Conservation (phyloP, 2,797 vertebrate species). For the Podargus strigoides region DNA sequence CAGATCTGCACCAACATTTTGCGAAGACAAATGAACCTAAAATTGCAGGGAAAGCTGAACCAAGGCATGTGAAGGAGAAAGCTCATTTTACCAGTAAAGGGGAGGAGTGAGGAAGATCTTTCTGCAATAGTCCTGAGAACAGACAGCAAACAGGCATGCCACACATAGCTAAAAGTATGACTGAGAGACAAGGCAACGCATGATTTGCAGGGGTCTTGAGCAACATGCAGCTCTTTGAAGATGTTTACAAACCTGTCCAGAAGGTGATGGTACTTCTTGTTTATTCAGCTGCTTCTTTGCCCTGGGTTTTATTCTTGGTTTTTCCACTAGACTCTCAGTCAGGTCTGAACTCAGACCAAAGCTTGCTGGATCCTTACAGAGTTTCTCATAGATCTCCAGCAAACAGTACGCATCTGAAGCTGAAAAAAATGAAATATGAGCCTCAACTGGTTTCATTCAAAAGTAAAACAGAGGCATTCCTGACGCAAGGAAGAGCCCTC, state of each 20-base stretch:
- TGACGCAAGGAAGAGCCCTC: neutral
- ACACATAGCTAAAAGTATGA: neutral
- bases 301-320: neutral
- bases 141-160: neutral
- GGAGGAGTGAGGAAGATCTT: neutral
- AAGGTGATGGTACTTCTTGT: neutral
- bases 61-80: neutral
- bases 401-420: constrained; percentile 86
- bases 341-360: constrained; percentile 76
- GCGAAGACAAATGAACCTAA: neutral
- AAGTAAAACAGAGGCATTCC: neutral
- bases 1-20: neutral
- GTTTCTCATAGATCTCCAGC: constrained; percentile 79
- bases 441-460: neutral
- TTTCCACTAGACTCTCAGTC: constrained; percentile 1
- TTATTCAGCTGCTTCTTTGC: neutral
- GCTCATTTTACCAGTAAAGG: neutral
- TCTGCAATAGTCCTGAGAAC: constrained; percentile 25
- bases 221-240: constrained; percentile 43
- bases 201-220: constrained; percentile 39
- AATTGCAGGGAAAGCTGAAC: neutral
- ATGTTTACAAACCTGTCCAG: constrained; percentile 60
- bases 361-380: constrained; percentile 69
- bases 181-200: neutral
- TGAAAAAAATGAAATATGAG: constrained; percentile 22